phyloP scores from a whole-genome alignment of 2,797 vertebrate genomes.

The Crenuchus spilurus region DNA sequence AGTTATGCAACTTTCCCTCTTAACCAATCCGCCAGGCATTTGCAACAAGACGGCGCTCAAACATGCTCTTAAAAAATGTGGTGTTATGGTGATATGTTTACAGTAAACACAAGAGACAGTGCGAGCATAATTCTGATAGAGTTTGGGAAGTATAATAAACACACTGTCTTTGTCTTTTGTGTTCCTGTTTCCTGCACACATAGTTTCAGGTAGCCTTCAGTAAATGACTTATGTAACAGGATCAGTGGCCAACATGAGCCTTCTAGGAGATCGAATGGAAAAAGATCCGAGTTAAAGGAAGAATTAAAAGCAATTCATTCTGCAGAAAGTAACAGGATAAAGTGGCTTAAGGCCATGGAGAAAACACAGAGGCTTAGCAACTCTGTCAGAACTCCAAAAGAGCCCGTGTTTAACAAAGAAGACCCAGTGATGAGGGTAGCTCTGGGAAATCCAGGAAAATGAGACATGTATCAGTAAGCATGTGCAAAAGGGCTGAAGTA shows the following conservation, averaged over 20 bases:
- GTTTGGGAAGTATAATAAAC: not conserved
- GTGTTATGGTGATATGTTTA: too few relatives aligned
- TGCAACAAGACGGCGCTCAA: not conserved
- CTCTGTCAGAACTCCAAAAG: not conserved
- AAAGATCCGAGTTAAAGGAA: not conserved
- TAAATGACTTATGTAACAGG: not conserved
- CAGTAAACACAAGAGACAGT: not conserved
- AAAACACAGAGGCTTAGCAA: not conserved
- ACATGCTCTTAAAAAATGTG: not conserved
- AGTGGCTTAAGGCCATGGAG: not conserved
- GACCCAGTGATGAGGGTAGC: not conserved
- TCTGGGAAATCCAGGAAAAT: not conserved
- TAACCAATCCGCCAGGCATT: not conserved
- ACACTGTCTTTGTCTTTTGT: not conserved
- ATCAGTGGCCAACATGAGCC: not conserved
- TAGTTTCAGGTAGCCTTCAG: not conserved
- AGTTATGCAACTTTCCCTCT: not conserved
- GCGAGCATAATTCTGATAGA: too few relatives aligned
- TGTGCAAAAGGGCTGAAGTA: not conserved
- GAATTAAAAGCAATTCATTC: not conserved
- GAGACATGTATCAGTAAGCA: not conserved
- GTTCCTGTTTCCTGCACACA: slow-evolving; percentile 68
- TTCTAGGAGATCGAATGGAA: not conserved
- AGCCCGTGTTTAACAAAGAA: not conserved
- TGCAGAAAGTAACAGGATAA: slow-evolving; percentile 8